Conservation (phyloP, 2,113 vertebrate genomes). For the Orientallactaga bullata region DNA sequence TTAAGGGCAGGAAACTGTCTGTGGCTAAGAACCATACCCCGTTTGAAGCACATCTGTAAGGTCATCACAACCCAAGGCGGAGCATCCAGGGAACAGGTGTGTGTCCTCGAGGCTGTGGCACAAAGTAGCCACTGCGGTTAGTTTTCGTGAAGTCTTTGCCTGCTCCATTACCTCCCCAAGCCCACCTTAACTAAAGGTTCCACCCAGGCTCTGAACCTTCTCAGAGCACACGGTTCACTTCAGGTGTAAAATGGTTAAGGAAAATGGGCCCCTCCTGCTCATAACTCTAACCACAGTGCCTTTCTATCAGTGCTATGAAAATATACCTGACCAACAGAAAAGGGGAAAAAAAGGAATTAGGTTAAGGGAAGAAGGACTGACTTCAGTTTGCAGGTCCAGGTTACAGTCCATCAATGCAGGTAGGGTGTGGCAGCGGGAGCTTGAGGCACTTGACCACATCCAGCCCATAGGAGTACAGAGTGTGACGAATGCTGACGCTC, state of each 20-base stretch:
- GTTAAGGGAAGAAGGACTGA: no score
- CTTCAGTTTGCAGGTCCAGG: no score
- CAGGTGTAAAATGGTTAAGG: background rate
- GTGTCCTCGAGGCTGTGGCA: fast-evolving
- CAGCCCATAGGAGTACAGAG: no score
- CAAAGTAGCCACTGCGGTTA: background rate
- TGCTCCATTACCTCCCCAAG: background rate
- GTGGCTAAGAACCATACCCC: background rate
- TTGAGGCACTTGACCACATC: no score
- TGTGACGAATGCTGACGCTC: no score
- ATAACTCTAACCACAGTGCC: background rate
- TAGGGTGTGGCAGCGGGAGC: no score
- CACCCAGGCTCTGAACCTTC: background rate
- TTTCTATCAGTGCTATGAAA: no score
- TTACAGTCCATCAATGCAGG: no score
- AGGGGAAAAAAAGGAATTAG: no score
- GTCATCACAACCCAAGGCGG: background rate
- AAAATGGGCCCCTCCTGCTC: background rate
- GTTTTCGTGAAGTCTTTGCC: background rate
- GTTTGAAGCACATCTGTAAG: background rate
- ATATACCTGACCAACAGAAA: no score
- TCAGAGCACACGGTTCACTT: background rate
- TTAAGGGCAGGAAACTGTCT: background rate
- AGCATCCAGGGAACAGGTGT: background rate
- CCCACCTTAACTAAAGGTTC: no score